Base-by-base conservation (phyloP, 2,797 vertebrate species). In the Furcifer pardalis region DNA sequence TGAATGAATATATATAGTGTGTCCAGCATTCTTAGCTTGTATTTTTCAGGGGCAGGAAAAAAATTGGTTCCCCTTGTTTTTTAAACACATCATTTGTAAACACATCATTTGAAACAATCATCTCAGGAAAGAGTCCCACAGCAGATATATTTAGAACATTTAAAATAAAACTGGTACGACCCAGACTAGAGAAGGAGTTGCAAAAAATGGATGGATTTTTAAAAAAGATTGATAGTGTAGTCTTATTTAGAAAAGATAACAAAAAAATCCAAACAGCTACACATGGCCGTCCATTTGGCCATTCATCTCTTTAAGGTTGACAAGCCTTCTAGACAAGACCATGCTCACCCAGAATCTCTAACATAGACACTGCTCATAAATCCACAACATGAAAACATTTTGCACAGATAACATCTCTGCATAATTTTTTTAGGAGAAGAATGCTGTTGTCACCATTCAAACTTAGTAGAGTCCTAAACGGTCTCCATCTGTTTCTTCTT, bases 121-220 rank as follows among this genome's bases (percentile, higher is more conserved):
- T 40, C 60, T 72, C 78, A 56, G 5, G 84, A 78, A 25, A 52
- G 3, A 2, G 1, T 87, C 84, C 69, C 17, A 2, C 74, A 78
- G 79, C 76, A 88, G 86, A 89, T 63, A 69, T 79, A 77, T 73
- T 49, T 82, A 79, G 71, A 79, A 2, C 35, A 1, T 1, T 69
- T 77, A 82, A 92, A 82, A 81, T 59, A 88, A 86, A 91, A 73
- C 65, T 81, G 66, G 80, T 0, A 2, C 74, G 71, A 30, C 0
- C 0, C 62, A 77, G 69, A 59, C 37, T 37, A 27, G 66, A 7
- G 46, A 17, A 3, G 32, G 62, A 10, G 79, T 27, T 52, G 7
- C 35, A 10, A 63, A 52, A 27, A 82, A 25, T 35, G 23, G 5
- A 84, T 59, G 30, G 77, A 59, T 19, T 1, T 8, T 0, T 21